Conservation (phyloP, 2,888 invertebrate species). For the Euzetes globulus region DNA sequence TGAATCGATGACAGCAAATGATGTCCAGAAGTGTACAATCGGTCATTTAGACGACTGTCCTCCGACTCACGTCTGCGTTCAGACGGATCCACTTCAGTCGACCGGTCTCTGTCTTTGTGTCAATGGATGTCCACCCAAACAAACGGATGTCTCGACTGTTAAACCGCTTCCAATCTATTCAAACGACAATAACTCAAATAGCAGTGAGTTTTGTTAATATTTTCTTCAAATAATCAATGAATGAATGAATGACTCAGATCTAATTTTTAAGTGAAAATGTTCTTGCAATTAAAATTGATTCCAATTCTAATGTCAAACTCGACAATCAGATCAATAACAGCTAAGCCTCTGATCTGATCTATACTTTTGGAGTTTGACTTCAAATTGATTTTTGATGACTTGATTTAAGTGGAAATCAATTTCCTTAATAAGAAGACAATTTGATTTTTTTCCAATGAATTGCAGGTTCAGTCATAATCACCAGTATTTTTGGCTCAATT, state of each 20-base stretch:
- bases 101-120: background rate
- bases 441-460: background rate
- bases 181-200: background rate
- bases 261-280: background rate
- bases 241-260: too few relatives aligned
- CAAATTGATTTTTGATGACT: too few relatives aligned
- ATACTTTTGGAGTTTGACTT: too few relatives aligned
- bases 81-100: background rate
- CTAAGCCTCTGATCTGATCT: too few relatives aligned
- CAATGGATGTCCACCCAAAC: background rate
- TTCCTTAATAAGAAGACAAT: background rate
- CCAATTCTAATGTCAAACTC: too few relatives aligned
- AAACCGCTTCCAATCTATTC: slow-evolving; percentile 16
- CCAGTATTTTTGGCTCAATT: background rate
- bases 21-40: background rate
- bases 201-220: background rate
- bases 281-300: too few relatives aligned
- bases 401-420: too few relatives aligned
- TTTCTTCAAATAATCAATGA: too few relatives aligned
- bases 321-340: too few relatives aligned
- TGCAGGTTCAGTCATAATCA: slow-evolving; percentile 1
- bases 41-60: background rate
- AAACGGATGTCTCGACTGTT: background rate
- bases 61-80: background rate
- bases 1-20: background rate